Percentiles rank a stretch among this genome's conserved stretches.
These are phyloP conservation scores for Cavia porcellus DNA, from an alignment of 2,113 vertebrate species.

Conservation along the genomic window DNA sequence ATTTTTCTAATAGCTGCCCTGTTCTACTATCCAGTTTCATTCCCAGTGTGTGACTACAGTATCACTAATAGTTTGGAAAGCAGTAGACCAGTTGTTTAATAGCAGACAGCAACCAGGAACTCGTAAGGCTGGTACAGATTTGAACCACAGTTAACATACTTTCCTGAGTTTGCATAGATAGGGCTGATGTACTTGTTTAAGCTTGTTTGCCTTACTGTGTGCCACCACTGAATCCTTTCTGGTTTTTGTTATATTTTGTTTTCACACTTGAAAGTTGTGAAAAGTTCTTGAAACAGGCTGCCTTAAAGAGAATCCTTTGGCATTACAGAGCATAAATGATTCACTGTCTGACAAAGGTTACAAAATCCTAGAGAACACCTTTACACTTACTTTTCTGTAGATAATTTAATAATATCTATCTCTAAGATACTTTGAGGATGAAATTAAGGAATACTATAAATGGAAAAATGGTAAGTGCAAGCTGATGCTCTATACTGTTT, in stretches of 20 bases:
- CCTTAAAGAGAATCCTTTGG: not conserved
- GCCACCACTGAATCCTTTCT: slow-evolving; percentile 20
- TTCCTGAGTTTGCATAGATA: not conserved
- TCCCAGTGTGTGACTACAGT: not conserved
- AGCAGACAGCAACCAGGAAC: not conserved
- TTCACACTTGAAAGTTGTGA: not conserved
- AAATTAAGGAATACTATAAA: slow-evolving; percentile 7
- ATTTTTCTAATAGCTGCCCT: not conserved
- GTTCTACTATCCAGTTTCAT: not conserved
- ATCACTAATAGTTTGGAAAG: slow-evolving; percentile 17
- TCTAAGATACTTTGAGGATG: not conserved
- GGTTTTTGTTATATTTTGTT: not conserved
- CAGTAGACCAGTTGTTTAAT: not conserved
- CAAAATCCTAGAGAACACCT: not conserved
- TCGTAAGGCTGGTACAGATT: not conserved
- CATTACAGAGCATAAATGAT: not conserved
- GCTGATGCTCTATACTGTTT: not conserved
- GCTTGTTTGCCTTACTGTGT: slow-evolving; percentile 4
- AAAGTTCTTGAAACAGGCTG: not conserved
- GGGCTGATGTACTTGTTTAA: not conserved
- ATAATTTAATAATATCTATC: not conserved
- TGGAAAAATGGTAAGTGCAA: not conserved
- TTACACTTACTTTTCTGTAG: slow-evolving; percentile 10
- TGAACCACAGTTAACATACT: not conserved
- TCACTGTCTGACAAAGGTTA: not conserved